Evolutionary conservation across 2,888 invertebrate species (phyloP), one percentile per base, ranked within the genome.

Genomic region (Morinoia aosen): DNA sequence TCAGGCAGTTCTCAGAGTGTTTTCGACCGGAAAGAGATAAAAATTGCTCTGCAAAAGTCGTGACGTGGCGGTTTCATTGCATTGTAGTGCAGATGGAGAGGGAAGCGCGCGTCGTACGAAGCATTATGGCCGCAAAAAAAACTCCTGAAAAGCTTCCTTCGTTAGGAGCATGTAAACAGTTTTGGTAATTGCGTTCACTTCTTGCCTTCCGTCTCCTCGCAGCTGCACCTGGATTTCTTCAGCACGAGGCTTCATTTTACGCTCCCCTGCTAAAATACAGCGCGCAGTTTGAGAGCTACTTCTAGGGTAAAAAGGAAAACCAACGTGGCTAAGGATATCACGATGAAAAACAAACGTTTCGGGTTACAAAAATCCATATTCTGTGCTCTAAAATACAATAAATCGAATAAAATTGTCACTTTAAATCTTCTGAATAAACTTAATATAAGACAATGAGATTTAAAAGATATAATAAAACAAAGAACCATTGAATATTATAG

Each of bases 91-190:
- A 90, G 90, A 90, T 39, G 90, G 40, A 90, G 48, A 33, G 33
- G 76, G 76, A 76, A 76, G 76, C 76, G 90, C 40, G 90, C 48
- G 90, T 90, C 90, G 90, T 25, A 48, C 40, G 16, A 14, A 48
- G 40, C 90, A 90, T 39, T 90, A 90, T 90, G 16, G 90, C 40
- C 33, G 10, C 40, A 39, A 1, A 40, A 90, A 90, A 90, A 39
- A 90, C 16, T 39, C 48, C 25, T 14, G 90, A 90, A 90, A 90
- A 90, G 90, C 48, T 39, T 90, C 90, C 90, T 90, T 90, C 90
- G 90, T 90, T 90, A 90, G 90, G 90, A 90, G 90, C 40, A 90
- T 90, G 90, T 90, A 90, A 90, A 90, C 90, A 90, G 90, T 76
- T 76, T 19, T 33, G 25, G 76, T 76, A 76, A 76, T 76, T 76